phyloP scores from a whole-genome alignment of 1,140 invertebrate species.

The Drosophila paulistorum region DNA sequence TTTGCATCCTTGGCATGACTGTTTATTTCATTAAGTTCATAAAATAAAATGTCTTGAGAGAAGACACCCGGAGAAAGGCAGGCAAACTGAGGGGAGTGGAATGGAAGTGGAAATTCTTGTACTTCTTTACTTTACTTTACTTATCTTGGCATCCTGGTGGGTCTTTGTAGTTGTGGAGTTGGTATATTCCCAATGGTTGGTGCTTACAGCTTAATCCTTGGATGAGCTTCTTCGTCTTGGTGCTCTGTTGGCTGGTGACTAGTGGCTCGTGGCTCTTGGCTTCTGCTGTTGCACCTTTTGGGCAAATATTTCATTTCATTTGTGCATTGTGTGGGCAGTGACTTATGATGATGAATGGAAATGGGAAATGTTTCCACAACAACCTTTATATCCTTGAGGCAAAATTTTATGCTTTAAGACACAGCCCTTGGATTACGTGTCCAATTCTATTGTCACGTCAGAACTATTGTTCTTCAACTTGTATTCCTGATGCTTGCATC shows the following conservation, averaged over 20 bases:
- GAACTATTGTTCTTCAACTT: slow-evolving; percentile 39
- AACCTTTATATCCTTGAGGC: slow-evolving; percentile 50
- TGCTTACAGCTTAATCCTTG: slow-evolving; percentile 57
- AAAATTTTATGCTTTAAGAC: slow-evolving; percentile 33
- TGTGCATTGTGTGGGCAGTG: slow-evolving; percentile 62
- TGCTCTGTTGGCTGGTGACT: slow-evolving; percentile 17
- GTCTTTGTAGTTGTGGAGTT: slow-evolving; percentile 15
- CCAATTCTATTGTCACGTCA: slow-evolving; percentile 69
- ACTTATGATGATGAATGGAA: slow-evolving; percentile 82
- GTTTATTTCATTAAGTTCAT: slow-evolving; percentile 72
- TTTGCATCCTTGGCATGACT: slow-evolving; percentile 51
- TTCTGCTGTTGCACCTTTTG: slow-evolving; percentile 35
- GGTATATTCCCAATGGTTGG: slow-evolving; percentile 49
- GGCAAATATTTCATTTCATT: slow-evolving; percentile 79
- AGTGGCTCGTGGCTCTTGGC: slow-evolving; percentile 14
- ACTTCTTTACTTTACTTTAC: slow-evolving; percentile 36
- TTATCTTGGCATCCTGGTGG: neutral
- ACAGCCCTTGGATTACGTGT: slow-evolving; percentile 50
- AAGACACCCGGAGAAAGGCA: neutral
- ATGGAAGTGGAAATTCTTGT: slow-evolving; percentile 67
- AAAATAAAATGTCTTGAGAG: slow-evolving; percentile 37
- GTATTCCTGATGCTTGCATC: slow-evolving; percentile 2
- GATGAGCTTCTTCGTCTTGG: slow-evolving; percentile 33
- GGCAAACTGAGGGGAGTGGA: slow-evolving; percentile 12
- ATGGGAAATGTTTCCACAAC: slow-evolving; percentile 51